Percentiles rank a stretch among this genome's conserved stretches.
Evolutionary conservation across 2,888 invertebrate species (phyloP).

Genomic region (Nipponacmea schrenckii): DNA sequence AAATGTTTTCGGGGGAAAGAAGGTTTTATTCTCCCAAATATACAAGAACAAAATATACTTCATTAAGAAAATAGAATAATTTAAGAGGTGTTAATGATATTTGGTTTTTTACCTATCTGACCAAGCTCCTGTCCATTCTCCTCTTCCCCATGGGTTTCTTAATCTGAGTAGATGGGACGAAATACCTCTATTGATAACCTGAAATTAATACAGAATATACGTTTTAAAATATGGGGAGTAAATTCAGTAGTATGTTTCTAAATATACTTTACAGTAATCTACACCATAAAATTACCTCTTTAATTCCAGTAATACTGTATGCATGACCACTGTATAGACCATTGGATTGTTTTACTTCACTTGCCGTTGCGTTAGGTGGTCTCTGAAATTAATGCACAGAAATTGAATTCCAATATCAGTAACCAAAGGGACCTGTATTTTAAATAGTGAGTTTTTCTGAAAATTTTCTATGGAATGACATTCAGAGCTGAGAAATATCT

Average conservation of each 20-base stretch:
- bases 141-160: conserved; percentile 65
- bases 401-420: background rate
- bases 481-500: too few species aligned
- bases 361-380: conserved; percentile 39
- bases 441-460: too few species aligned
- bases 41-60: too few species aligned
- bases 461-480: too few species aligned
- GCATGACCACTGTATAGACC: conserved; percentile 66
- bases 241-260: too few species aligned
- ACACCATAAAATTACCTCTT: conserved; percentile 69
- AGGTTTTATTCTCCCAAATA: too few species aligned
- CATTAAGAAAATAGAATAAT: too few species aligned
- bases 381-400: conserved; percentile 30
- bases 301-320: conserved; percentile 68
- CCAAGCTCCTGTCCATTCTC: conserved; percentile 66
- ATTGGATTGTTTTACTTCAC: conserved; percentile 79
- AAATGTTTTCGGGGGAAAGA: too few species aligned
- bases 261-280: too few species aligned
- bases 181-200: conserved; percentile 39
- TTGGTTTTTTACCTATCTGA: conserved; percentile 52
- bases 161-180: conserved; percentile 55
- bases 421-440: too few species aligned
- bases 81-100: too few species aligned
- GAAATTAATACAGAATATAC: background rate
- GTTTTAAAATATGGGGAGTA: too few species aligned